These are phyloP conservation scores for Florisuga fusca DNA, from an alignment of 2,797 vertebrate genomes.

Conservation along the genomic window DNA sequence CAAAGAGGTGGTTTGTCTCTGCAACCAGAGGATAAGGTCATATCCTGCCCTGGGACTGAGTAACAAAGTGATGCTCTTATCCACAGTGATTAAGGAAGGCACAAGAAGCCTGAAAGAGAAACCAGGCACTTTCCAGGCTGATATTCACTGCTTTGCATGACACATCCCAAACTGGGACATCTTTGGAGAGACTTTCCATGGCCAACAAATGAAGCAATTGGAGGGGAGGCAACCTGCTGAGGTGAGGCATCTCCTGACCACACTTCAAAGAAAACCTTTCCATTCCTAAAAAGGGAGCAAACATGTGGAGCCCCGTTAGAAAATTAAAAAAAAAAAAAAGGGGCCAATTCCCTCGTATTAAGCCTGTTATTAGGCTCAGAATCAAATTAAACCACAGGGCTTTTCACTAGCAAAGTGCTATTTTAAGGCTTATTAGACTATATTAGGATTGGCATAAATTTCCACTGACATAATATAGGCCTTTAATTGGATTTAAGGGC, in stretches of 20 bases:
- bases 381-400: conserved; percentile 85
- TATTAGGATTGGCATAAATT: conserved; percentile 88
- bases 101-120: neutral
- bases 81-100: neutral
- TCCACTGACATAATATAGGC: conserved; percentile 82
- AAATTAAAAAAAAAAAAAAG: conserved; percentile 64
- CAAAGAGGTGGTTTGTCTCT: neutral
- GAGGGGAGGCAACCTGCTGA: conserved; percentile 6
- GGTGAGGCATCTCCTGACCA: neutral
- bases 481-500: conserved; percentile 86
- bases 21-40: fast-evolving
- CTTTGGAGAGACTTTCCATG: neutral
- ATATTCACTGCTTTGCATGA: neutral
- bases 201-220: neutral
- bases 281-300: conserved; percentile 36
- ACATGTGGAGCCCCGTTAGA: conserved; percentile 64
- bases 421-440: conserved; percentile 87
- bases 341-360: conserved; percentile 80
- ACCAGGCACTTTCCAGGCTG: neutral
- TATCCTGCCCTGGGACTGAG: neutral
- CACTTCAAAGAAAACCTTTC: neutral
- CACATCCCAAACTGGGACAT: neutral
- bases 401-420: conserved; percentile 82
- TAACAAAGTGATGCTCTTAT: neutral
- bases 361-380: conserved; percentile 81